These are phyloP conservation scores for Tachina grossa DNA, from an alignment of 2,888 invertebrate genomes.

Conservation along the genomic window DNA sequence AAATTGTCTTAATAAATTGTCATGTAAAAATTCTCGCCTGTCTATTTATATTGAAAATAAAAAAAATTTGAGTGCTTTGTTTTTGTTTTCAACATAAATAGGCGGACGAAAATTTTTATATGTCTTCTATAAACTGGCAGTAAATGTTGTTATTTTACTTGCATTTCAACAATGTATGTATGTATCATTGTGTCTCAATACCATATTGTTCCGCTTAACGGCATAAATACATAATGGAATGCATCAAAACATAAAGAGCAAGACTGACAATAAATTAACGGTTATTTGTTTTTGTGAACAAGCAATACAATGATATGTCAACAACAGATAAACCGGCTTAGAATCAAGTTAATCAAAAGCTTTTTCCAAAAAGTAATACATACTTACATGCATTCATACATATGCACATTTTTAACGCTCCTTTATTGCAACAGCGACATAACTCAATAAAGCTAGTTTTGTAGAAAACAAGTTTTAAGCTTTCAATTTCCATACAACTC, in stretches of 20 bases:
- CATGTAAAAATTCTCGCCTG: no score
- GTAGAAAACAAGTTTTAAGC: neutral
- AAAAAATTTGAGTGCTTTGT: no score
- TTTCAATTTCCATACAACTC: neutral
- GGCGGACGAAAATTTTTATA: no score
- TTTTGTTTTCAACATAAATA: no score
- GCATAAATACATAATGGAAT: neutral
- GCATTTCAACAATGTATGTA: no score
- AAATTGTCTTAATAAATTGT: no score
- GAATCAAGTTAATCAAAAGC: neutral
- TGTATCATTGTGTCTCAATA: no score
- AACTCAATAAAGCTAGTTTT: no score
- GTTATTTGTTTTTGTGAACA: neutral
- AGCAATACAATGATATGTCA: conserved; percentile 10
- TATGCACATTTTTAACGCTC: neutral
- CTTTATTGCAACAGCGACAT: neutral
- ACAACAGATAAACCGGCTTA: conserved; percentile 45
- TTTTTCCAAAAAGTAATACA: neutral
- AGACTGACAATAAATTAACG: neutral
- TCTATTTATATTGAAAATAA: no score
- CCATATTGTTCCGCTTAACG: no score
- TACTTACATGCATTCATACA: neutral
- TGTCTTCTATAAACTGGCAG: no score
- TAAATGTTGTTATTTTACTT: no score
- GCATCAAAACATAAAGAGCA: neutral